A percentile compares a stretch with the other conserved stretches of the same genome.
Conservation (phyloP, 1,140 invertebrate genomes). For the Manduca sexta region DNA sequence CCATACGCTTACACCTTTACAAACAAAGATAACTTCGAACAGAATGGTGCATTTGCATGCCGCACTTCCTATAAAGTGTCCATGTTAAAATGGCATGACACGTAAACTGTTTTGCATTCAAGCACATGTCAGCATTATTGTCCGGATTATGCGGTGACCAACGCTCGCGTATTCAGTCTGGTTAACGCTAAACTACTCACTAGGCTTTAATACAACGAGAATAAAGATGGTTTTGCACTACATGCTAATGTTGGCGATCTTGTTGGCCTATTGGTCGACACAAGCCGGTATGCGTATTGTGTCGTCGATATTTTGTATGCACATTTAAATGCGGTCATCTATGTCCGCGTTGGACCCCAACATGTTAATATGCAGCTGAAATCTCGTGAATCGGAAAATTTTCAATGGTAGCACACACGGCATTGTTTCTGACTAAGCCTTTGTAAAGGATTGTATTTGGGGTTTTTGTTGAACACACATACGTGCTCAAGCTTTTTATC, state of each 20-base stretch:
- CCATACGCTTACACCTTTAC: neutral
- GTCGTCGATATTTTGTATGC: constrained; percentile 63
- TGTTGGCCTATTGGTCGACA: constrained; percentile 18
- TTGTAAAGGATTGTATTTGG: neutral
- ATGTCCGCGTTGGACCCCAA: constrained; percentile 35
- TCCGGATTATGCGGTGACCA: constrained; percentile 45
- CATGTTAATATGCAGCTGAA: constrained; percentile 38
- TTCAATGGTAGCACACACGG: constrained; percentile 16
- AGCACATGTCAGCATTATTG: constrained; percentile 57
- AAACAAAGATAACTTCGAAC: constrained; percentile 14
- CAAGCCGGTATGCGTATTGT: constrained; percentile 52
- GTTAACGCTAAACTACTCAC: neutral
- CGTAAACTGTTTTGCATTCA: constrained; percentile 62
- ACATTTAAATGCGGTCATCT: constrained; percentile 64
- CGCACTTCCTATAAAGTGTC: constrained; percentile 47
- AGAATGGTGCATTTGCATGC: constrained; percentile 24
- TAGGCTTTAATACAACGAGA: neutral
- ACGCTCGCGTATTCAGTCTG: constrained; percentile 1
- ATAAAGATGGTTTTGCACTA: constrained; percentile 10
- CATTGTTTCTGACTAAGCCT: constrained; percentile 7
- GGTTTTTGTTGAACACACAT: no score
- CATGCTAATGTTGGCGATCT: neutral
- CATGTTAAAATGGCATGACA: constrained; percentile 53
- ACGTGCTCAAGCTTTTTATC: no score
- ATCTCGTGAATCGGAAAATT: constrained; percentile 25